Percentiles rank a stretch among this genome's conserved stretches.
Conservation (phyloP, 2,797 vertebrate species). For the Parambassis ranga region DNA sequence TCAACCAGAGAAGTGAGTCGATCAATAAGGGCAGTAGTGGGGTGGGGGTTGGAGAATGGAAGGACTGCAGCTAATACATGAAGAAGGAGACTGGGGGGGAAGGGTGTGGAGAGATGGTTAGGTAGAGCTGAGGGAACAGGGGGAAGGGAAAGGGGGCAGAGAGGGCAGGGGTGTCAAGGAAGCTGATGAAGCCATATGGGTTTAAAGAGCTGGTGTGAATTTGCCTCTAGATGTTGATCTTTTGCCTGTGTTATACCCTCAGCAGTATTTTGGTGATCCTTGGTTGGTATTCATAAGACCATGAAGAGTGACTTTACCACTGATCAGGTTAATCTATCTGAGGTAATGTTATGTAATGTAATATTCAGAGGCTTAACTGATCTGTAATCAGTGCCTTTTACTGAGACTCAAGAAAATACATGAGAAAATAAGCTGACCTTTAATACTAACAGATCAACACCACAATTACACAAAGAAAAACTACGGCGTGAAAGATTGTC, state of each 20-base stretch:
- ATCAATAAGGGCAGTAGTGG: conserved; percentile 39
- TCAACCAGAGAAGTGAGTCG: conserved; percentile 41
- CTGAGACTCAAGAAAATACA: conserved; percentile 26
- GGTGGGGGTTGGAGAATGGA: conserved; percentile 41
- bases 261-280: conserved; percentile 8
- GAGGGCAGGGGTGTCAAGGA: conserved; percentile 44
- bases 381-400: conserved; percentile 37
- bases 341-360: conserved; percentile 59
- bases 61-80: conserved; percentile 39
- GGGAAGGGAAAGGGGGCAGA: conserved; percentile 36
- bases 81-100: conserved; percentile 29
- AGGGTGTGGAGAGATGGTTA: conserved; percentile 28
- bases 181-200: conserved; percentile 54
- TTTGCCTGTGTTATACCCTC: not conserved
- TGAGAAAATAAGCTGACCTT: conserved; percentile 47
- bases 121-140: conserved; percentile 34
- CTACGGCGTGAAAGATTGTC: not conserved
- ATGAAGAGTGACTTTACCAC: conserved; percentile 13
- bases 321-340: conserved; percentile 35
- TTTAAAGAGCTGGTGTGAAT: conserved; percentile 60
- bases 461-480: conserved; percentile 1
- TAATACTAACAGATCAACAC: conserved; percentile 8
- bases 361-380: conserved; percentile 58
- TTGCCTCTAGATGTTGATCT: conserved; percentile 60
- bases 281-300: not conserved